phyloP scores from a whole-genome alignment of 2,113 vertebrate genomes.

The Eubucco bourcierii region DNA sequence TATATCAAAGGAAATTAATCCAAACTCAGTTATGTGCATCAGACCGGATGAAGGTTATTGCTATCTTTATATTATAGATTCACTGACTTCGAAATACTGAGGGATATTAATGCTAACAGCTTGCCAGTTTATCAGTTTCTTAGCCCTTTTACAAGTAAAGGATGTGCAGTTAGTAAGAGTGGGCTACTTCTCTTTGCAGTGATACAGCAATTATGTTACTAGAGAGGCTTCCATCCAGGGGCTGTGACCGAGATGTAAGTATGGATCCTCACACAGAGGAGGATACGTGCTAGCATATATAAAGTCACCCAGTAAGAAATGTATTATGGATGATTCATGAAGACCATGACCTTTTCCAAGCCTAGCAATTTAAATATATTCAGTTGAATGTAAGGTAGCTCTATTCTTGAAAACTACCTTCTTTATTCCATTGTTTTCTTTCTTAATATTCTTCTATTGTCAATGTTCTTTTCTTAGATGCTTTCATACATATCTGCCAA shows the following conservation, averaged over 20 bases:
- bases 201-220: background rate
- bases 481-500: background rate
- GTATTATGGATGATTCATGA: constrained; percentile 1
- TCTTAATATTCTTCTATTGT: background rate
- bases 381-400: background rate
- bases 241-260: background rate
- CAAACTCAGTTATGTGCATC: background rate
- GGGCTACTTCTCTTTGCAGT: background rate
- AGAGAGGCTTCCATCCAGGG: background rate
- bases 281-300: background rate
- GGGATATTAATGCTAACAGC: background rate
- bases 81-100: background rate
- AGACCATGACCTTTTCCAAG: constrained; percentile 6
- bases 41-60: background rate
- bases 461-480: background rate
- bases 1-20: background rate
- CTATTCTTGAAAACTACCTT: background rate
- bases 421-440: background rate
- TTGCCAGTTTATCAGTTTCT: background rate
- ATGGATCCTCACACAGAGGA: background rate
- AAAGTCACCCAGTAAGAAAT: background rate
- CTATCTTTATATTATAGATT: background rate
- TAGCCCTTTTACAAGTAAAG: background rate
- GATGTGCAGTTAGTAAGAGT: background rate
- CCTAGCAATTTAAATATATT: background rate